These are phyloP conservation scores for Cecidostiba fungosa DNA, from an alignment of 2,888 invertebrate genomes.

Conservation along the genomic window DNA sequence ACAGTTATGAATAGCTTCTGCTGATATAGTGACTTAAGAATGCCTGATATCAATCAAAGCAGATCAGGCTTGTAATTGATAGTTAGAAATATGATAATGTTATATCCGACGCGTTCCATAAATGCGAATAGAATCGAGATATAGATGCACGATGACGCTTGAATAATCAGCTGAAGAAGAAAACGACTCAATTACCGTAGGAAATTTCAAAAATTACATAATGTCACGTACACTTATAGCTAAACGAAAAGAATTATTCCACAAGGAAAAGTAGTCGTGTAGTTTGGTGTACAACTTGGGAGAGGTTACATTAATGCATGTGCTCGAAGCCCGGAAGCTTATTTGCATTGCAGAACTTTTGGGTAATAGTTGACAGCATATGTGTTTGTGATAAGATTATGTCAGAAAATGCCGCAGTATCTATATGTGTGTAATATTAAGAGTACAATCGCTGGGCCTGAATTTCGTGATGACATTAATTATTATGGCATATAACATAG, in stretches of 20 bases:
- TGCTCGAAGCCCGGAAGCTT: conserved; percentile 2
- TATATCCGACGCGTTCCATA: too few species aligned
- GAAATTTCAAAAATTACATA: background rate
- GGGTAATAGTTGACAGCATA: conserved; percentile 1
- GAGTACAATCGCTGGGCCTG: too few species aligned
- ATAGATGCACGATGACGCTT: too few species aligned
- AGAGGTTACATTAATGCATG: background rate
- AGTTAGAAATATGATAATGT: too few species aligned
- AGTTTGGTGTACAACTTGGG: background rate
- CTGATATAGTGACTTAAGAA: too few species aligned
- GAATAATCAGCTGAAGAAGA: too few species aligned
- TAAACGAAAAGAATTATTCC: background rate
- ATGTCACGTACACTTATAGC: background rate
- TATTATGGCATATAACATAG: background rate
- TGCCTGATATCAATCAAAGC: too few species aligned
- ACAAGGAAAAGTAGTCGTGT: background rate
- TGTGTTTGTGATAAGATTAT: conserved; percentile 8
- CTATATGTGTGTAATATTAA: too few species aligned
- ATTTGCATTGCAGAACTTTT: conserved; percentile 18
- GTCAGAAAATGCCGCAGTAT: background rate
- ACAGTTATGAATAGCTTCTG: too few species aligned
- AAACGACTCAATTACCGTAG: too few species aligned
- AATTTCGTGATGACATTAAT: background rate
- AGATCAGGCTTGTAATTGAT: too few species aligned
- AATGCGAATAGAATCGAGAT: too few species aligned